These are phyloP conservation scores for Brachionus asplanchnoidis DNA, from an alignment of 1,140 invertebrate genomes.

Conservation along the genomic window DNA sequence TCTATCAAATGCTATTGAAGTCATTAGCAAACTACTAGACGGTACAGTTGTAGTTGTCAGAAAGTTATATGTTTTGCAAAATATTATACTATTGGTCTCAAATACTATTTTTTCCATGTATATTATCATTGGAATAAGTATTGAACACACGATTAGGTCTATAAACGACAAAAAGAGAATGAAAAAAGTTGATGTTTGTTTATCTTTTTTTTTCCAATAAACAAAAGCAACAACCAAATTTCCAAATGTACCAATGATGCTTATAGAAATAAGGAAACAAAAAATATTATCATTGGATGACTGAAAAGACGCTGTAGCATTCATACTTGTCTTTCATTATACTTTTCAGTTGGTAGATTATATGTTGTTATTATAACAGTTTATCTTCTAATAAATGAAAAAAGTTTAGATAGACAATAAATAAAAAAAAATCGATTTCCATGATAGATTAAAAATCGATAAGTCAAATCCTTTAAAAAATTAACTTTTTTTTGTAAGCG, in stretches of 20 bases:
- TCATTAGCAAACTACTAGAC: conserved; percentile 54
- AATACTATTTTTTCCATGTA: conserved; percentile 34
- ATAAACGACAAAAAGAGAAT: conserved; percentile 8
- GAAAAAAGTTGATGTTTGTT: conserved; percentile 44
- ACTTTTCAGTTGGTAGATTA: not conserved
- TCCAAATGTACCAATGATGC: conserved; percentile 50
- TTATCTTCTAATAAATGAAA: no score
- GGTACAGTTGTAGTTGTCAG: conserved; percentile 53
- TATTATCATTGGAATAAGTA: conserved; percentile 13
- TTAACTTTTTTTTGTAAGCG: no score
- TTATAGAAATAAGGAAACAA: conserved; percentile 44
- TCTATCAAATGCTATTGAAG: conserved; percentile 53
- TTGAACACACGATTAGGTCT: conserved; percentile 5
- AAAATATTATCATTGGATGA: not conserved
- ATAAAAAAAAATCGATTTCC: no score
- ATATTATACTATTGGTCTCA: not conserved
- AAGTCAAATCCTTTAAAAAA: no score
- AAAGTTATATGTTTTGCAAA: conserved; percentile 54
- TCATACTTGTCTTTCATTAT: not conserved
- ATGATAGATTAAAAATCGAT: no score
- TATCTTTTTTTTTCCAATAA: conserved; percentile 51
- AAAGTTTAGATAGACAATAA: no score
- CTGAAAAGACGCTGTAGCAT: not conserved
- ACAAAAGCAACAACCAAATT: conserved; percentile 55
- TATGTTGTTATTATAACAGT: no score